phyloP scores from a whole-genome alignment of 2,888 invertebrate genomes.

The Dryobotodes eremita region DNA sequence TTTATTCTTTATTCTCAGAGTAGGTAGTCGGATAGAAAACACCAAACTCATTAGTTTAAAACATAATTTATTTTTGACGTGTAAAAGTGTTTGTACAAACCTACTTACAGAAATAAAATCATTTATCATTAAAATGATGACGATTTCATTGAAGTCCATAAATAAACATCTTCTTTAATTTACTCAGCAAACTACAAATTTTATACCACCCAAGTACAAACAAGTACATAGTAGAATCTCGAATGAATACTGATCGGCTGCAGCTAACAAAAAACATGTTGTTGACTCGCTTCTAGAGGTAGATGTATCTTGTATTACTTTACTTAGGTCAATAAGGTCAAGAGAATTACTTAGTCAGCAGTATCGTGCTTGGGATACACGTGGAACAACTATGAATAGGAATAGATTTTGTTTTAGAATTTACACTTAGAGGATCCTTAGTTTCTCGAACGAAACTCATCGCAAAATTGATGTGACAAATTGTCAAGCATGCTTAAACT shows the following conservation, averaged over 20 bases:
- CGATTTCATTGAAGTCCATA: neutral
- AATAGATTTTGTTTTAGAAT: neutral
- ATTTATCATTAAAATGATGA: neutral
- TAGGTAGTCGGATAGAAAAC: no score
- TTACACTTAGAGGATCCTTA: neutral
- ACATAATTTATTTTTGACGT: no score
- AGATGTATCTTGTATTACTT: slow-evolving; percentile 54
- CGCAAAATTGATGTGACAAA: neutral
- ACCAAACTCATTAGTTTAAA: no score
- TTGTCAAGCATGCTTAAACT: neutral
- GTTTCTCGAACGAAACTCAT: neutral
- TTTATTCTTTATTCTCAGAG: no score
- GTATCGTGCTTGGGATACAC: slow-evolving; percentile 6
- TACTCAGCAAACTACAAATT: slow-evolving; percentile 24
- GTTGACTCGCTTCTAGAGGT: slow-evolving; percentile 33
- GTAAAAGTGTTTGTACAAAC: no score
- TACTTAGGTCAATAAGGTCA: slow-evolving; percentile 55
- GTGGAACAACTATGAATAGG: neutral
- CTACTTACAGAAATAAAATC: no score
- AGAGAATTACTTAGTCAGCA: slow-evolving; percentile 10
- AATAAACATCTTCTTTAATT: slow-evolving; percentile 28
- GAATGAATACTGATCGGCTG: slow-evolving; percentile 43
- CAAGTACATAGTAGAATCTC: slow-evolving; percentile 37
- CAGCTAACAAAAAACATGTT: slow-evolving; percentile 54
- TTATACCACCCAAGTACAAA: slow-evolving; percentile 18